A percentile compares a stretch with the other conserved stretches of the same genome.
Evolutionary conservation across 2,888 invertebrate species (phyloP).

Genomic region (Thera britannica): DNA sequence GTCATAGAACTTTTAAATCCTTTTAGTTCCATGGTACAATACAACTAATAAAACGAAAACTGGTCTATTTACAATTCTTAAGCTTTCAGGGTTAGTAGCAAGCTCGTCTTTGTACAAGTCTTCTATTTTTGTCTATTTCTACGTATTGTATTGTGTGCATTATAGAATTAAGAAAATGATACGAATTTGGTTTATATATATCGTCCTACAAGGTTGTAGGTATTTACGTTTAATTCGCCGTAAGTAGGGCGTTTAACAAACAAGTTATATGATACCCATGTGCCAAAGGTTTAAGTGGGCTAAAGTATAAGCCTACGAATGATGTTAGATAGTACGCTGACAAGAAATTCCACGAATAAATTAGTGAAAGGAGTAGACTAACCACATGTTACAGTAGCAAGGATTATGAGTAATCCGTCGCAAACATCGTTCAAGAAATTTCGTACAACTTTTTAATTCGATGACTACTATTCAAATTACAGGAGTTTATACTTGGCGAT

Average conservation of each 20-base stretch:
- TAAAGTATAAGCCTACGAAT: slow-evolving; percentile 64
- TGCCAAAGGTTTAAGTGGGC: slow-evolving; percentile 60
- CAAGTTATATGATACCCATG: slow-evolving; percentile 59
- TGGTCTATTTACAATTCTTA: no score
- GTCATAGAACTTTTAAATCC: no score
- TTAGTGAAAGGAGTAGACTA: slow-evolving; percentile 57
- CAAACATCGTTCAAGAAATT: neutral
- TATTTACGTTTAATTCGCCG: slow-evolving; percentile 7
- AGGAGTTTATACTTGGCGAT: neutral
- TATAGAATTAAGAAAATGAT: no score
- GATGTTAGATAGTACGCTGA: slow-evolving; percentile 65
- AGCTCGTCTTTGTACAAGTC: no score
- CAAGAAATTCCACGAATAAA: slow-evolving; percentile 73
- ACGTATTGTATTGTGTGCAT: no score
- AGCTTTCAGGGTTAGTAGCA: no score
- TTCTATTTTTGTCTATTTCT: no score
- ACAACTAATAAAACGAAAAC: no score
- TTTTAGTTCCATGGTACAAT: no score
- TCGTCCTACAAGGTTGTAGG: no score
- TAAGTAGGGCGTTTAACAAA: slow-evolving; percentile 54
- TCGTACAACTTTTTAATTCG: neutral
- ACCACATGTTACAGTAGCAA: neutral
- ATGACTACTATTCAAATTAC: neutral
- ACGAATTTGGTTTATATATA: no score
- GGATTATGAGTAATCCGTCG: neutral